Evolutionary conservation across 1,140 invertebrate species (phyloP).

Genomic region (Meloidogyne exigua): DNA sequence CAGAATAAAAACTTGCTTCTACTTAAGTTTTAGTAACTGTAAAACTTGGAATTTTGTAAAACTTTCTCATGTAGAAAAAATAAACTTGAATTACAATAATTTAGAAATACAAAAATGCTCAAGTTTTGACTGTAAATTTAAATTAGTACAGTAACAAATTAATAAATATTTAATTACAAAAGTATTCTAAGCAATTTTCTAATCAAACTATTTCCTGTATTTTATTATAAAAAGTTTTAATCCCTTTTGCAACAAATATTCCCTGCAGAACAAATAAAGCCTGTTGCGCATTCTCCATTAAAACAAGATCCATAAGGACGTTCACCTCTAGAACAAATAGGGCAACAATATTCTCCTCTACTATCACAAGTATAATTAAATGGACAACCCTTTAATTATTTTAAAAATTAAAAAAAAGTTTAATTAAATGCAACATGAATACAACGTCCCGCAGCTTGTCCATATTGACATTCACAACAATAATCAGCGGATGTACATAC

Average conservation of each 20-base stretch:
- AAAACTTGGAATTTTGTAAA: no score
- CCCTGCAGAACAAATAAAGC: conserved; percentile 24
- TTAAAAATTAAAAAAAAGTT: conserved; percentile 5
- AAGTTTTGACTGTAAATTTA: no score
- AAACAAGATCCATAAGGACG: conserved; percentile 34
- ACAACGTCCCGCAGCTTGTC: conserved; percentile 25
- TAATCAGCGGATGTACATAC: conserved; percentile 33
- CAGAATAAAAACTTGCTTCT: no score
- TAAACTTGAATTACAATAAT: background rate
- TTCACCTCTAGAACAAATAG: conserved; percentile 15
- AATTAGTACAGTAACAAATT: no score
- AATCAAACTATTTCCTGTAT: no score
- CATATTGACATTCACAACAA: conserved; percentile 35
- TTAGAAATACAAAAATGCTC: background rate
- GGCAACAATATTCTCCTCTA: conserved; percentile 30
- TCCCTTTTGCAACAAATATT: conserved; percentile 32
- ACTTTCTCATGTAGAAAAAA: background rate
- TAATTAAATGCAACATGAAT: conserved; percentile 6
- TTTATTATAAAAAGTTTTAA: no score
- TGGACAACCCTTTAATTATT: conserved; percentile 27
- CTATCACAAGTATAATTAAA: conserved; percentile 15
- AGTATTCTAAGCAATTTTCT: background rate
- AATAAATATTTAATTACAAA: no score
- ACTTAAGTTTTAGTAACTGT: no score
- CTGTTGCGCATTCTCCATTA: conserved; percentile 19